phyloP scores from a whole-genome alignment of 2,888 invertebrate genomes.

The Netelia fuscicornis region DNA sequence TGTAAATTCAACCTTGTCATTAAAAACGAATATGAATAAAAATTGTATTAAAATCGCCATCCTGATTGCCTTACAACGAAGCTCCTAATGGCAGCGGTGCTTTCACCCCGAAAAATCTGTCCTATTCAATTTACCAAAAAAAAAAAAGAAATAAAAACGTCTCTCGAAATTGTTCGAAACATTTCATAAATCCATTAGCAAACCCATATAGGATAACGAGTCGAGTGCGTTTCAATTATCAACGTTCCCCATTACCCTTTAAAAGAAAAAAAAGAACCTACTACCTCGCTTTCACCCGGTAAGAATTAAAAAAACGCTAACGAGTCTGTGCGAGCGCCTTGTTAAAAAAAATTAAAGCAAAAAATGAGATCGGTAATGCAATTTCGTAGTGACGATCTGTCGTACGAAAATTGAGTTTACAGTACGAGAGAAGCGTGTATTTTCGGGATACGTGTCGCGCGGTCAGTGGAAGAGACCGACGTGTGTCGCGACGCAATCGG shows the following conservation, averaged over 20 bases:
- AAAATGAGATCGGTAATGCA: not conserved
- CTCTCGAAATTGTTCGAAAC: too few species aligned
- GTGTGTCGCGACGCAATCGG: slow-evolving; percentile 17
- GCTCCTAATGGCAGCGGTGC: too few species aligned
- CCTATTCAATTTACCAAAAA: too few species aligned
- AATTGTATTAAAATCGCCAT: too few species aligned
- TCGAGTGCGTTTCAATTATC: too few species aligned
- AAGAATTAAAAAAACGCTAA: slow-evolving; percentile 2
- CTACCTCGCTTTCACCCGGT: not conserved
- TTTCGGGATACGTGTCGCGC: not conserved
- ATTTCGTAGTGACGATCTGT: slow-evolving; percentile 24
- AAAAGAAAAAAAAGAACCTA: not conserved
- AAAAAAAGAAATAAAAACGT: too few species aligned
- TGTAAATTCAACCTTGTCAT: too few species aligned
- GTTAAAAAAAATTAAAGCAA: not conserved
- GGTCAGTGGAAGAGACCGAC: not conserved
- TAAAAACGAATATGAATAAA: too few species aligned
- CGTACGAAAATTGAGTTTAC: not conserved
- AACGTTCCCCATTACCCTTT: not conserved
- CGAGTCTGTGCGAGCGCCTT: slow-evolving; percentile 5
- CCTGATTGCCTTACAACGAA: too few species aligned
- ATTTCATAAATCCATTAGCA: too few species aligned
- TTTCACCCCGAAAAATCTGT: too few species aligned
- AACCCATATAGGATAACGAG: too few species aligned
- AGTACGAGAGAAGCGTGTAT: not conserved